Base-by-base conservation (phyloP, 2,113 vertebrate genomes). In the Oplegnathus fasciatus region DNA sequence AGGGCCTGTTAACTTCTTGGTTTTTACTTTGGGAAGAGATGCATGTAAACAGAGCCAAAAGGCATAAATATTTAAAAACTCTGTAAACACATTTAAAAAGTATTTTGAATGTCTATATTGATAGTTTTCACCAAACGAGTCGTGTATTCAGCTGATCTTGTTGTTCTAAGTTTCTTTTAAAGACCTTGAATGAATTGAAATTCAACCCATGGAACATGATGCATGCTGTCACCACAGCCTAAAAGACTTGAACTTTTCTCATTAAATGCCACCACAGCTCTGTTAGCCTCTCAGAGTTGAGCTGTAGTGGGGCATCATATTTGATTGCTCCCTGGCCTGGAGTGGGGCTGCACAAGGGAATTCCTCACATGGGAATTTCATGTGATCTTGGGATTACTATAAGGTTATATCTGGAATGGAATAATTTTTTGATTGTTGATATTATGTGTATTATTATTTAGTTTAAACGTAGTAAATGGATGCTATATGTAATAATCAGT, bases 281-380 rank as follows among this genome's bases (percentile, higher is more conserved):
- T 42, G 18, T 50, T 44, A 2, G 66, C 73, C 54, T 54, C 34
- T 73, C 46, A 78, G 18, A 55, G 28, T 9, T 40, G 52, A 73
- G 46, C 54, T 54, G 75, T 66, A 42, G 37, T 20, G 48, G 40
- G 66, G 40, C 28, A 55, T 83, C 61, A 22, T 34, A 18, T 62
- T 77, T 89, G 85, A 93, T 90, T 93, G 80, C 73, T 52, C 72
- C 65, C 70, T 81, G 74, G 69, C 68, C 57, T 37, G 58, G 18
- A 76, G 71, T 34, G n/a, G 24, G 40, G 76, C 37, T 40, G n/a
- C 28, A 65, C 22, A 14, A 20, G 5, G 52, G 14, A 24, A 62
- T 24, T 15, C 13, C 1, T 20, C 5, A 9, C 46, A n/a, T 15
- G 34, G 18, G 24, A 20, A 32, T 60, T 9, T 46, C 1, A 10